These are phyloP conservation scores for Miichthys miiuy DNA, from an alignment of 2,797 vertebrate species.

Conservation along the genomic window DNA sequence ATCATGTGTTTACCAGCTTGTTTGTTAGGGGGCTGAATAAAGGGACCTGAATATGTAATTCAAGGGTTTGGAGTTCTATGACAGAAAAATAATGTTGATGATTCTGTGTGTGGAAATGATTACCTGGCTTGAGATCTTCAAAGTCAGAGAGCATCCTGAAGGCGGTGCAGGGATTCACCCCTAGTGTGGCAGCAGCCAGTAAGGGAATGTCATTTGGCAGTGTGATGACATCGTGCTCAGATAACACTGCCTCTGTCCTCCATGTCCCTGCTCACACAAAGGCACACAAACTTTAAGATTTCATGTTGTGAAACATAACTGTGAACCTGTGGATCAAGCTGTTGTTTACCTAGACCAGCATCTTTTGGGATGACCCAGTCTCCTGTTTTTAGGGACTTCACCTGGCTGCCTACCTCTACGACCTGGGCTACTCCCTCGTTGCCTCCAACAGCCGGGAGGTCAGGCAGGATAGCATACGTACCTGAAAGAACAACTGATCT, in stretches of 20 bases:
- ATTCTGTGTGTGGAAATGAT: background rate
- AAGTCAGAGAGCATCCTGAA: slow-evolving; percentile 94
- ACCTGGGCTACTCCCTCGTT: slow-evolving; percentile 95
- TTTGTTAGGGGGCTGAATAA: background rate
- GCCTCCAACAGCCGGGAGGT: slow-evolving; percentile 92
- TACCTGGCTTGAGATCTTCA: slow-evolving; percentile 90
- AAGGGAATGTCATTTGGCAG: slow-evolving; percentile 90
- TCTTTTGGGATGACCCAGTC: slow-evolving; percentile 92
- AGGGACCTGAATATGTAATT: background rate
- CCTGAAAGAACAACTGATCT: slow-evolving; percentile 78
- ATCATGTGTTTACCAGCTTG: background rate
- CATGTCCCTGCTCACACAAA: slow-evolving; percentile 89
- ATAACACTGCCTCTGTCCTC: slow-evolving; percentile 87
- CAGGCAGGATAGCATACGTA: slow-evolving; percentile 89
- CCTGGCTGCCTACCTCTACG: slow-evolving; percentile 86
- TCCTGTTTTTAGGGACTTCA: slow-evolving; percentile 86
- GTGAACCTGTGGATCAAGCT: background rate
- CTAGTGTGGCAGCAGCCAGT: slow-evolving; percentile 90
- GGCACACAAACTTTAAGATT: background rate
- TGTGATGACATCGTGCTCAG: slow-evolving; percentile 82
- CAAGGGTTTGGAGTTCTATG: background rate
- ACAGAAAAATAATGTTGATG: background rate
- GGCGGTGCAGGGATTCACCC: slow-evolving; percentile 96
- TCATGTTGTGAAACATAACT: background rate
- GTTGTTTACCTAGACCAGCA: slow-evolving; percentile 88